Evolutionary conservation across 2,797 vertebrate species (phyloP), one percentile per base, ranked within the genome.

Genomic region (Anabacerthia variegaticeps): DNA sequence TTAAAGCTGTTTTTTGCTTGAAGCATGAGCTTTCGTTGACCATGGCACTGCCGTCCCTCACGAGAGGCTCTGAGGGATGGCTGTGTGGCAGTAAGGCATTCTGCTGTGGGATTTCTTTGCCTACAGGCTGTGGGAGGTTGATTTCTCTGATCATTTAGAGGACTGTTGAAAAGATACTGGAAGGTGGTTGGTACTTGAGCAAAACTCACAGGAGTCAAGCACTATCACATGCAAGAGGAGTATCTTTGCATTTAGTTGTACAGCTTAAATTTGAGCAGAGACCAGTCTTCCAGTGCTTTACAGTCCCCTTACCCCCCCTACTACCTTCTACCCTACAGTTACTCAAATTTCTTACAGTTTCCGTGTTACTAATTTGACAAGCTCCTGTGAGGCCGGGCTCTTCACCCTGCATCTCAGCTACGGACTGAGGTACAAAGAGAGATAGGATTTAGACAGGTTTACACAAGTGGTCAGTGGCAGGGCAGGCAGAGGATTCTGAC

Each of bases 51-150:
- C 16, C 7, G 13, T 73, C 27, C 30, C 28, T 69, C 48, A 5
- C 5, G 18, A 0, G 0, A 27, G 71, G 74, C 67, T 58, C 48
- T 69, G 55, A 56, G 62, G 59, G 52, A 49, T 1, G 1, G 39
- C 67, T 56, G 21, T 41, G 48, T 46, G 58, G 51, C 87, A 62
- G 18, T 52, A 44, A 80, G 72, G 14, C 39, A 16, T 66, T 81
- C 46, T 79, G 32, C 65, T 7, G 2, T 15, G 44, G 52, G 9
- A 44, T 67, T 79, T 43, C 52, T 77, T 88, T 77, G 41, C 32
- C 44, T 0, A 0, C 4, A 9, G 71, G 20, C 4, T 55, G 27
- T 51, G 41, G n/a, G 39, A 89, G 46, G 34, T 37, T 59, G 52
- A 73, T 51, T 87, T 62, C 37, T 61, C 27, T 76, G 34, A 37